These are phyloP conservation scores for Petrolisthes cinctipes DNA, from an alignment of 2,888 invertebrate genomes.

Conservation along the genomic window DNA sequence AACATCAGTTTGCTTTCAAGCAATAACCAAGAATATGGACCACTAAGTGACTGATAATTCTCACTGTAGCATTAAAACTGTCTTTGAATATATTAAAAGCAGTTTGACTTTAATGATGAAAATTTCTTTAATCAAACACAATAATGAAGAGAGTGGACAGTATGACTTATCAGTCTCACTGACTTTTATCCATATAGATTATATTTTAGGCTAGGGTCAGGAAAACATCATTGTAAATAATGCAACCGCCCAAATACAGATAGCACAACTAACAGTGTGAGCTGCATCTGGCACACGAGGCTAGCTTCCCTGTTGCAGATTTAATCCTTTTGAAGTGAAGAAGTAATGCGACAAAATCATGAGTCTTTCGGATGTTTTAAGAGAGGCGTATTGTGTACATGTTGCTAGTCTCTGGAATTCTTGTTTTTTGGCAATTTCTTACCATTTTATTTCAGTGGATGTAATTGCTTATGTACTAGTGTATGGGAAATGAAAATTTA, in stretches of 20 bases:
- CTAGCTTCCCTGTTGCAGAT: conserved; percentile 29
- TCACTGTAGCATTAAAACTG: conserved; percentile 7
- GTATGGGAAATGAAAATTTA: conserved; percentile 44
- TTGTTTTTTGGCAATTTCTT: conserved; percentile 53
- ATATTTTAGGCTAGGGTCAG: conserved; percentile 58
- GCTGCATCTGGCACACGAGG: conserved; percentile 46
- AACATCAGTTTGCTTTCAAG: conserved; percentile 21
- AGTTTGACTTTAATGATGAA: conserved; percentile 32
- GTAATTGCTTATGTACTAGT: conserved; percentile 48
- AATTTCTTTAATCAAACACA: conserved; percentile 27
- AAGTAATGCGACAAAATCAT: conserved; percentile 39
- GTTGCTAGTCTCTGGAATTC: conserved; percentile 56
- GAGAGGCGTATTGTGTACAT: conserved; percentile 53
- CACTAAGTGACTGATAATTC: conserved; percentile 51
- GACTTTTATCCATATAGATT: conserved; percentile 47
- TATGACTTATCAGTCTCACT: conserved; percentile 52
- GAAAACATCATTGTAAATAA: conserved; percentile 56
- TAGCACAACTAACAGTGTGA: conserved; percentile 56
- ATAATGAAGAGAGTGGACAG: conserved; percentile 18
- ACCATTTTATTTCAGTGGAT: conserved; percentile 47
- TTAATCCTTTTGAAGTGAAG: conserved; percentile 25
- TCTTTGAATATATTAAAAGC: conserved; percentile 25
- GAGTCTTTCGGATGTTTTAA: conserved; percentile 47
- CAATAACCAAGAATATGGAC: conserved; percentile 53
- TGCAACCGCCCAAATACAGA: conserved; percentile 52